Base-by-base conservation (phyloP, 2,888 invertebrate genomes). In the Leptinotarsa tumamoca region DNA sequence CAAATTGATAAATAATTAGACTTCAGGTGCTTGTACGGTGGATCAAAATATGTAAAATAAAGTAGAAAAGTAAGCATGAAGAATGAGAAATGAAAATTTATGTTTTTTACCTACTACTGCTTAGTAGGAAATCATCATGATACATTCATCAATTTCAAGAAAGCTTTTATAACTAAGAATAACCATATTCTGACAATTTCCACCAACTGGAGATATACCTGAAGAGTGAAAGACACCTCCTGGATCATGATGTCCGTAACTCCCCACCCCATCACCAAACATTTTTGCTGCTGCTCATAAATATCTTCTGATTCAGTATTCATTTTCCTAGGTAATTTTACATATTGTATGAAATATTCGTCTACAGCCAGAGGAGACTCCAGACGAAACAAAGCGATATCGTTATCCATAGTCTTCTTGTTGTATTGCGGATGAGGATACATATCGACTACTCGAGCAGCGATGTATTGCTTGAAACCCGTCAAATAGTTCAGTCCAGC, bases 261-360 rank as follows among this genome's bases (percentile, higher is more conserved):
- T 67, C 54, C 71, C 56, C 56, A 23, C 23, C 67, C 54, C 21
- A 58, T 56, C 67, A 67, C 49, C 49, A 67, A 3, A 23, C 56
- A 56, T 58, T 72, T 4, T 23, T 50, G n/a, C 15, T 21, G 33
- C n/a, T 68, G 3, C 27, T 14, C 43, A 33, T 21, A 27, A 67
- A 68, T 10, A 3, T 33, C 43, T 17, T 17, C n/a, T 18, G 13
- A 58, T 10, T 17, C 17, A 23, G 4, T 50, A 23, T 23, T 27
- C 58, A 54, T 18, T 18, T 27, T 43, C 15, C 15, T 72, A 1
- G 72, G 72, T 15, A 72, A 68, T 17, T 72, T 72, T 33, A 58
- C 56, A 23, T 67, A 72, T 54, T 58, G n/a, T 56, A 68, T 43
- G 49, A 63, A 63, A 43, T 58, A 3, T 1, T 43, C 58, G 1